These are phyloP conservation scores for Propithecus coquereli DNA, from an alignment of 2,113 vertebrate genomes.

Conservation along the genomic window DNA sequence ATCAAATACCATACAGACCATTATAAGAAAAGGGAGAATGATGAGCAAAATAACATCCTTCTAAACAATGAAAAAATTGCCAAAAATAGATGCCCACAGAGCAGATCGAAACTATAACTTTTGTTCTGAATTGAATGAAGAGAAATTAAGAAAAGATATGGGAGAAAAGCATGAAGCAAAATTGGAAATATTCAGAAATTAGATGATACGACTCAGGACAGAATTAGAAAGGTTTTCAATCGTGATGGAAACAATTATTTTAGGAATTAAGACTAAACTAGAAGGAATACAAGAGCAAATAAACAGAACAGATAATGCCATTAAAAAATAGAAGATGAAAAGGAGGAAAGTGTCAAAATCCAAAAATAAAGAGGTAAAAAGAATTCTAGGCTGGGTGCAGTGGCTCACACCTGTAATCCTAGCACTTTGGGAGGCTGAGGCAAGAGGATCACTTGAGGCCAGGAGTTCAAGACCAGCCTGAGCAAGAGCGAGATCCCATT, in stretches of 20 bases:
- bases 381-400: no score
- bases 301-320: background rate
- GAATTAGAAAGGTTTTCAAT: background rate
- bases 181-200: background rate
- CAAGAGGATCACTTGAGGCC: no score
- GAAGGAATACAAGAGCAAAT: background rate
- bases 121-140: background rate
- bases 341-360: background rate
- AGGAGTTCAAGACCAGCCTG: no score
- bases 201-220: background rate
- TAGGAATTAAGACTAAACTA: background rate
- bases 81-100: background rate
- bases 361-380: background rate
- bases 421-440: no score
- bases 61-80: background rate
- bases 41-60: background rate
- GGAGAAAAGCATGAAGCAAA: background rate
- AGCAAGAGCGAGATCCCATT: no score
- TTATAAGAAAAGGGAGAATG: background rate
- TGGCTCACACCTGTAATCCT: no score
- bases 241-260: background rate
- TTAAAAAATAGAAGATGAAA: background rate
- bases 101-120: background rate
- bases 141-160: background rate
- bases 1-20: background rate